Conservation (phyloP, 2,797 vertebrate species). For the Masticophis lateralis region DNA sequence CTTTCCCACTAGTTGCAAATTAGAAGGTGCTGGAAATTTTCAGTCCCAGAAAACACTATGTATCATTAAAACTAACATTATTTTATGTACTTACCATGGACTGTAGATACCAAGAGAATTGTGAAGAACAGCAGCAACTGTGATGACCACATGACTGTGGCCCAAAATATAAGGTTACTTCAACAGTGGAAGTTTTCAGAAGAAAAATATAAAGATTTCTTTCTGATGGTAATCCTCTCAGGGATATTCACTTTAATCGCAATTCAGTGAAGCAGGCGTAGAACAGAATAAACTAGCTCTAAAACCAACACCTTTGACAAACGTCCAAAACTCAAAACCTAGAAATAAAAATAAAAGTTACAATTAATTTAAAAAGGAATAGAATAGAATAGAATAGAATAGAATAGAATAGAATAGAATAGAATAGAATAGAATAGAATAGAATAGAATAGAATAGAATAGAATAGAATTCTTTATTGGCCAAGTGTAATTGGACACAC, state of each 20-base stretch:
- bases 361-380: background rate
- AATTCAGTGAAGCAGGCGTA: background rate
- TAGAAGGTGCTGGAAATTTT: background rate
- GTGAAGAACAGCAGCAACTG: conserved; percentile 84
- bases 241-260: conserved; percentile 55
- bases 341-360: conserved; percentile 51
- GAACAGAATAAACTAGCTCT: background rate
- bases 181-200: conserved; percentile 53
- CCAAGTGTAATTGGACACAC: too few relatives aligned
- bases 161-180: conserved; percentile 51
- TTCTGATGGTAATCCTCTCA: conserved; percentile 53
- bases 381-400: too few relatives aligned
- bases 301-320: conserved; percentile 52
- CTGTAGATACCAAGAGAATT: conserved; percentile 82
- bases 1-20: background rate
- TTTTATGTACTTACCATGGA: conserved; percentile 81
- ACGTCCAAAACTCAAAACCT: conserved; percentile 68
- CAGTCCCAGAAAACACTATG: too few relatives aligned
- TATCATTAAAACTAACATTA: background rate
- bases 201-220: conserved; percentile 49
- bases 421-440: too few relatives aligned
- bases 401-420: too few relatives aligned
- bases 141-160: conserved; percentile 90
- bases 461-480: too few relatives aligned
- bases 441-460: too few relatives aligned